Base-by-base conservation (phyloP, 1,140 invertebrate genomes). In the Caenorhabditis brenneri region DNA sequence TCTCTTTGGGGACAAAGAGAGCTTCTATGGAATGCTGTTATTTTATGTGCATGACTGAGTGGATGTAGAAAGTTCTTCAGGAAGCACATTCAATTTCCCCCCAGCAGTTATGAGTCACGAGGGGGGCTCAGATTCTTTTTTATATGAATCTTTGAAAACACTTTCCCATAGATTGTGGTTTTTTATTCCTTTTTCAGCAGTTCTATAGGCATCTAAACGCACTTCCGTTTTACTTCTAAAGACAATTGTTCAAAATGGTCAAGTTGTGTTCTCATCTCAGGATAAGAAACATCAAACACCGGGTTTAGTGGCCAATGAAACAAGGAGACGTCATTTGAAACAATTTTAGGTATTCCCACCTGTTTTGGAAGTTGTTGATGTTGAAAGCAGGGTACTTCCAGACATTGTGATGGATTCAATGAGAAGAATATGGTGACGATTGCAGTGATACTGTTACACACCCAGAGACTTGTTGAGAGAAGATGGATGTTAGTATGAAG, bases 391-490 rank as follows among this genome's bases (percentile, higher is more conserved):
- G 65, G 36, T 24, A 74, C 36, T 42, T 74, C 65, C 0, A 74
- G 36, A 24, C 65, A 74, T 24, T 80, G 79, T 31, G 79, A 80
- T 33, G 79, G 51, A 36, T 58, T 58, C 29, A 80, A 24, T 10
- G 48, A 53, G 79, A 51, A 80, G 48, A 80, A 80, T 31, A 80
- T 58, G n/a, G 79, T 58, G 27, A 80, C 51, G 6, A 55, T 80
- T 22, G 79, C 48, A 39, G 79, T 53, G 51, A 80, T 80, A 55
- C 48, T 80, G 29, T 80, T 80, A 16, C 48, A 80, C 6, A 80
- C 48, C 79, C 79, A 80, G 6, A 80, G 24, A 7, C 51, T 80
- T 33, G 48, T 53, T n/a, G 48, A 53, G 1, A 80, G 36, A 1
- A 80, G 79, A 42, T 80, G 51, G 15, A 55, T 80, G 27, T 51